These are phyloP conservation scores for Vireo griseus DNA, from an alignment of 2,797 vertebrate species.

Conservation along the genomic window DNA sequence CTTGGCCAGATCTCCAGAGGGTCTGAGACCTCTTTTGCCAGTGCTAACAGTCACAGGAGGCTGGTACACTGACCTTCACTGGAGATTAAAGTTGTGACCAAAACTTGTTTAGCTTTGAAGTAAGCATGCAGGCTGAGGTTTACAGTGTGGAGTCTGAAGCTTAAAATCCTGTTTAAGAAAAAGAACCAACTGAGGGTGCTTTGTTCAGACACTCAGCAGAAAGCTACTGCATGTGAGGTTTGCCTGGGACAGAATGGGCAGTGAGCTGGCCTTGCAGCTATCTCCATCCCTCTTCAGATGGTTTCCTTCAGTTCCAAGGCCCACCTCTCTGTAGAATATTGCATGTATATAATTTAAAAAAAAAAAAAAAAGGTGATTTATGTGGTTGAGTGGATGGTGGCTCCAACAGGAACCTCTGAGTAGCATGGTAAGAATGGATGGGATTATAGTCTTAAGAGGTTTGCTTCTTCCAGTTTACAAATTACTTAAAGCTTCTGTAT, in stretches of 20 bases:
- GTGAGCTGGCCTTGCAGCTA: neutral
- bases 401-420: neutral
- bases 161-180: neutral
- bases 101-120: neutral
- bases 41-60: neutral
- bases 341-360: neutral
- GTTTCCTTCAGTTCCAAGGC: neutral
- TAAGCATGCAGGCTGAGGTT: neutral
- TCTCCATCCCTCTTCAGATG: neutral
- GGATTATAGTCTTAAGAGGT: neutral
- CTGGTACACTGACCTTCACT: neutral
- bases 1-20: neutral
- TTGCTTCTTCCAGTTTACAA: neutral
- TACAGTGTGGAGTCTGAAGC: neutral
- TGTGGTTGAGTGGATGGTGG: neutral
- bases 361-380: fast-evolving
- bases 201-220: neutral
- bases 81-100: neutral
- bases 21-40: neutral
- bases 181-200: neutral
- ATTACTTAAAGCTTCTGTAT: neutral
- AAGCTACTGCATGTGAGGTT: neutral
- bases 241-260: neutral
- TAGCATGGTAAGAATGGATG: neutral
- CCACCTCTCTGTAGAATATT: neutral